Percentiles rank a stretch among this genome's conserved stretches.
Conservation (phyloP, 2,113 vertebrate species). For the Columba livia region DNA sequence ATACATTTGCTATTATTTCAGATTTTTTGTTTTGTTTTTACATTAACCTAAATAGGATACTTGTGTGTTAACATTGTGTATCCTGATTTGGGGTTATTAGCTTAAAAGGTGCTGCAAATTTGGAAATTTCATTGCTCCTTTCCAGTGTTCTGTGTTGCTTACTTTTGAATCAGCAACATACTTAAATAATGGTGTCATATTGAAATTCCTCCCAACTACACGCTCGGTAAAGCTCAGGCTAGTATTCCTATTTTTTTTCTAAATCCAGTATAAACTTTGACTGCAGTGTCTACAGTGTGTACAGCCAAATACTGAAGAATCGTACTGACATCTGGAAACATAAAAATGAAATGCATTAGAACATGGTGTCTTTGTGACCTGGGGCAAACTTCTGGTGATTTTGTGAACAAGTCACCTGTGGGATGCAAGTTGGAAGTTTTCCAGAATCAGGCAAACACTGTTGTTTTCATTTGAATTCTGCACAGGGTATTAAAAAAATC, state of each 20-base stretch:
- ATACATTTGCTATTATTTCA: background rate
- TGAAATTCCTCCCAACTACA: background rate
- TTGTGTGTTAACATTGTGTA: background rate
- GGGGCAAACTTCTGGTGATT: background rate
- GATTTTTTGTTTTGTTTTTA: background rate
- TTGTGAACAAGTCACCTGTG: background rate
- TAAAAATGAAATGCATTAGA: background rate
- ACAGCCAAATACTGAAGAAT: background rate
- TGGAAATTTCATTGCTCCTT: background rate
- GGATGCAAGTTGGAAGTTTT: background rate
- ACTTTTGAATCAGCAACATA: background rate
- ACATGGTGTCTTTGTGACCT: background rate
- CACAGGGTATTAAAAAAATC: background rate
- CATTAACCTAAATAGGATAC: background rate
- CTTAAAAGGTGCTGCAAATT: background rate
- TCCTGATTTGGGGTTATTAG: background rate
- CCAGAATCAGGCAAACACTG: background rate
- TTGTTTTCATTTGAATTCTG: background rate
- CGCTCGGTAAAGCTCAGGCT: background rate
- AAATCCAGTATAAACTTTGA: background rate
- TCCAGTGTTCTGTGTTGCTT: background rate
- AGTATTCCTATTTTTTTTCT: background rate
- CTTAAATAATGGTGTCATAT: background rate
- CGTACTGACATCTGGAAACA: background rate
- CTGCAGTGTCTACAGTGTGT: background rate